A percentile compares a stretch with the other conserved stretches of the same genome.
phyloP scores from a whole-genome alignment of 2,797 vertebrate species.

The Delichon dasypus region DNA sequence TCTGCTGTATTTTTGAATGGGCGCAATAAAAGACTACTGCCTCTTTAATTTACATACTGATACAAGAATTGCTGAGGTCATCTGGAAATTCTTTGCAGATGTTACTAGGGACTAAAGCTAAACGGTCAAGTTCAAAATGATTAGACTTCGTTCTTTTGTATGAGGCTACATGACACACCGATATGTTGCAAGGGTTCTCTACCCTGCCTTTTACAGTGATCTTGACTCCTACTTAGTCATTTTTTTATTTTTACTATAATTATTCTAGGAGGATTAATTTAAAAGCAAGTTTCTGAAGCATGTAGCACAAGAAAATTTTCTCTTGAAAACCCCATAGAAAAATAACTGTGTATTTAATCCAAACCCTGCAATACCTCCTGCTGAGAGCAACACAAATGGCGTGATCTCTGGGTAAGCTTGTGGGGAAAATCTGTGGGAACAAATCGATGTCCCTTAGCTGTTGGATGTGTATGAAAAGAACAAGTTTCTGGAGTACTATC shows the following conservation, averaged over 20 bases:
- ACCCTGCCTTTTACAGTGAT: background rate
- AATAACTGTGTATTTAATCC: background rate
- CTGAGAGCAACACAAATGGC: background rate
- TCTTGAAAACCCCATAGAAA: background rate
- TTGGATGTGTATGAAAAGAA: background rate
- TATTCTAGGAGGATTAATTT: background rate
- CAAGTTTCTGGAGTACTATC: background rate
- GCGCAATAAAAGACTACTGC: background rate
- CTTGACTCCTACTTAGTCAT: background rate
- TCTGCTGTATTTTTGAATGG: background rate
- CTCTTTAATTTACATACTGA: conserved; percentile 23
- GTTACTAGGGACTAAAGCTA: conserved; percentile 40
- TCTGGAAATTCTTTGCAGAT: conserved; percentile 63
- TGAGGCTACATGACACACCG: conserved; percentile 16
- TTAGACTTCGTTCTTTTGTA: conserved; percentile 55
- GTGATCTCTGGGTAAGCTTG: background rate
- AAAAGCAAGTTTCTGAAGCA: background rate
- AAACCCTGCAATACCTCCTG: background rate
- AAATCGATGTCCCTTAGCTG: background rate
- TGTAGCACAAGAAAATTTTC: background rate
- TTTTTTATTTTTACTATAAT: background rate
- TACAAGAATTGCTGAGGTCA: conserved; percentile 52
- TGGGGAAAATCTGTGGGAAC: background rate
- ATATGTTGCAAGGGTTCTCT: conserved; percentile 28
- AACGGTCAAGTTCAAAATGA: conserved; percentile 13